Evolutionary conservation across 1,140 invertebrate genomes (phyloP).

Genomic region (Sminthurinus signatus): DNA sequence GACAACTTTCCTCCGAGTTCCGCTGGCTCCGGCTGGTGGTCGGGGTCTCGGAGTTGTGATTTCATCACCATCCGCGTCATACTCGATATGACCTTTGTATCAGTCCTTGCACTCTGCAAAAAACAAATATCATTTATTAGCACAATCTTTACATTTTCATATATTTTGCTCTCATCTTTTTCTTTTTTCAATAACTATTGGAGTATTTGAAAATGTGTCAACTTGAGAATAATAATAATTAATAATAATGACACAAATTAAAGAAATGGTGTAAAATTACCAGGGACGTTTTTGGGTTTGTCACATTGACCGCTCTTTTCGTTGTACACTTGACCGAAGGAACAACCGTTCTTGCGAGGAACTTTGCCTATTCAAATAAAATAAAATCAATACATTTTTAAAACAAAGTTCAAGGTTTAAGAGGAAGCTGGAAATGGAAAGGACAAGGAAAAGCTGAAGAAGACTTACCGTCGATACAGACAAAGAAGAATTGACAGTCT

Average conservation of each 20-base stretch:
- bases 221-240: too few species aligned
- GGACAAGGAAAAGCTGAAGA: too few species aligned
- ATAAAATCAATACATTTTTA: too few species aligned
- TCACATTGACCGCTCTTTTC: conserved; percentile 73
- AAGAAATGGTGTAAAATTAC: conserved; percentile 51
- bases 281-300: conserved; percentile 84
- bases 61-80: conserved; percentile 57
- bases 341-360: conserved; percentile 66
- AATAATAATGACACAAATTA: background rate
- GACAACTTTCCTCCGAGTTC: conserved; percentile 17
- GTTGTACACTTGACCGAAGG: conserved; percentile 84
- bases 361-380: conserved; percentile 57
- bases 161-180: background rate
- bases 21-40: conserved; percentile 17
- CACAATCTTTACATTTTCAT: conserved; percentile 7
- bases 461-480: conserved; percentile 71
- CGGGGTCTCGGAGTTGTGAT: conserved; percentile 26
- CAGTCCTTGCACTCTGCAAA: conserved; percentile 65
- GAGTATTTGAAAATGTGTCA: too few species aligned
- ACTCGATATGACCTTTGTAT: conserved; percentile 77
- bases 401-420: too few species aligned
- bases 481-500: conserved; percentile 87
- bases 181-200: too few species aligned
- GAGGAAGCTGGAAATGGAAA: too few species aligned
- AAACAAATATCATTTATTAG: background rate